Conservation (phyloP, 1,140 invertebrate genomes). For the Dryas iulia region DNA sequence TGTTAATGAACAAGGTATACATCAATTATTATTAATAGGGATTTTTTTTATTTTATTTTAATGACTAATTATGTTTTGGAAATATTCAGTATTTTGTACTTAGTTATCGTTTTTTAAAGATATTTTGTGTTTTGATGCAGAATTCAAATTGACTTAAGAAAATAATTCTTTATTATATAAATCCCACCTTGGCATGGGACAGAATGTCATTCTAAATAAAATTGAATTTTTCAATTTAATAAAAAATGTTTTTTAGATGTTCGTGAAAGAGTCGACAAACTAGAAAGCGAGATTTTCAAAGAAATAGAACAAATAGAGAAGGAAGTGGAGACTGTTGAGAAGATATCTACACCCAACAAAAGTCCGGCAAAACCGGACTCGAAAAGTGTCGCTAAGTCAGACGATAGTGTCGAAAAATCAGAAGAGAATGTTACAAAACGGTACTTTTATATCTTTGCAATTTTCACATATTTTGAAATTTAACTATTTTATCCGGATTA, state of each 20-base stretch:
- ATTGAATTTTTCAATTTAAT: too few relatives aligned
- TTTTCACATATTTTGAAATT: too few relatives aligned
- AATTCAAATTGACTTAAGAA: too few relatives aligned
- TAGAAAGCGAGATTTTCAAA: slow-evolving; percentile 62
- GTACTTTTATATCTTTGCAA: too few relatives aligned
- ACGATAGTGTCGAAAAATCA: not conserved
- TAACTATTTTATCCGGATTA: too few relatives aligned
- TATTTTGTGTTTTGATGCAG: too few relatives aligned
- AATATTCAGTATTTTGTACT: too few relatives aligned
- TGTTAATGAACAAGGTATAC: not conserved
- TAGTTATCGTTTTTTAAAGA: too few relatives aligned
- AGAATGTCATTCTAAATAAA: too few relatives aligned
- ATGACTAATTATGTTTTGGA: too few relatives aligned
- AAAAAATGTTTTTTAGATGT: slow-evolving; percentile 34
- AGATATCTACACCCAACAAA: not conserved
- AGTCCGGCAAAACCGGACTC: not conserved
- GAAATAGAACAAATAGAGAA: slow-evolving; percentile 56
- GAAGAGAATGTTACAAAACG: slow-evolving; percentile 42
- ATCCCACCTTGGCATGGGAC: too few relatives aligned
- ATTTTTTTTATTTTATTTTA: not conserved
- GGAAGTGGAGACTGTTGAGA: not conserved
- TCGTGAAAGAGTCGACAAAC: slow-evolving; percentile 48
- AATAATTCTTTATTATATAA: too few relatives aligned
- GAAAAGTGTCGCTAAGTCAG: not conserved
- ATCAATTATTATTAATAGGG: not conserved